phyloP scores from a whole-genome alignment of 2,888 invertebrate species.

The Clivina fossor region DNA sequence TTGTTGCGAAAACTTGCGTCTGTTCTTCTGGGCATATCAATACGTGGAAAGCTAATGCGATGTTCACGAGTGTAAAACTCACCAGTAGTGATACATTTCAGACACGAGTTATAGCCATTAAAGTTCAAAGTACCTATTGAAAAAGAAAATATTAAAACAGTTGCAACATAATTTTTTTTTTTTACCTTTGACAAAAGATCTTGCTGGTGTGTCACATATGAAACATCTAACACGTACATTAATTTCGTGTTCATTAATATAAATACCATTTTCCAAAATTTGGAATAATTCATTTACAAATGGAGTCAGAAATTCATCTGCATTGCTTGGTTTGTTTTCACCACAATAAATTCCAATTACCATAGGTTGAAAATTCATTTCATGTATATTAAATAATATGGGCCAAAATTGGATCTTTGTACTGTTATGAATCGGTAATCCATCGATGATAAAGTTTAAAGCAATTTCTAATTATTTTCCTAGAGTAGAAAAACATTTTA shows the following conservation, averaged over 20 bases:
- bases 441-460: constrained; percentile 8
- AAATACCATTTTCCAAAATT: constrained; percentile 5
- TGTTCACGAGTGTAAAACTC: constrained; percentile 5
- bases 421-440: constrained; percentile 9
- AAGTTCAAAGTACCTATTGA: neutral
- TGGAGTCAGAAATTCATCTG: constrained; percentile 3
- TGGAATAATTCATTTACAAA: constrained; percentile 9
- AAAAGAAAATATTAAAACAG: neutral
- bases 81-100: constrained; percentile 11
- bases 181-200: constrained; percentile 7
- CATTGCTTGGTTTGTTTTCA: neutral
- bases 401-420: constrained; percentile 10
- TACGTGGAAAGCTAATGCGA: constrained; percentile 10
- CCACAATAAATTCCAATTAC: constrained; percentile 8
- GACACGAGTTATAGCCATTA: constrained; percentile 7
- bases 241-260: constrained; percentile 4
- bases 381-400: constrained; percentile 8
- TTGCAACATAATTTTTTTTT: too few relatives aligned
- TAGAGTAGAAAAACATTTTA: neutral
- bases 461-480: neutral
- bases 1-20: constrained; percentile 9
- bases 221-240: constrained; percentile 7
- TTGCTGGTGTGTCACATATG: constrained; percentile 11
- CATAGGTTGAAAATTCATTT: constrained; percentile 3
- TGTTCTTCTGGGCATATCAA: constrained; percentile 10